A percentile compares a stretch with the other conserved stretches of the same genome.
Evolutionary conservation across 1,140 invertebrate genomes (phyloP).

Genomic region (Phenacoccus solenopsis): DNA sequence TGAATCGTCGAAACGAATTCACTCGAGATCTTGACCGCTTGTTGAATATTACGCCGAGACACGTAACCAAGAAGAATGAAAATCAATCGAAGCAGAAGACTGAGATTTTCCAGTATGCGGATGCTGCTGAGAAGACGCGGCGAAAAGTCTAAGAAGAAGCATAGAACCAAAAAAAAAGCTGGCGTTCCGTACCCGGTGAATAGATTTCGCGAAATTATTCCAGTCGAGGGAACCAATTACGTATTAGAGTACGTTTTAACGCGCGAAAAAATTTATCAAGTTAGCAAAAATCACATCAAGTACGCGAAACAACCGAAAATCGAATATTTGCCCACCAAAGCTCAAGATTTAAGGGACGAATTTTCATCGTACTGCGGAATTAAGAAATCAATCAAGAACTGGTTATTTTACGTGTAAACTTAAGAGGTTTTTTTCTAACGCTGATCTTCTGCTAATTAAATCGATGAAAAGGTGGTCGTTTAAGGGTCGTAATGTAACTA

Average conservation of each 20-base stretch:
- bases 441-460: too few species aligned
- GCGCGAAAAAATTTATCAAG: neutral
- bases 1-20: too few species aligned
- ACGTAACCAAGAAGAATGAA: too few species aligned
- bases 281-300: neutral
- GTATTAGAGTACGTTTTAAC: neutral
- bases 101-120: too few species aligned
- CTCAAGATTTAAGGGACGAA: neutral
- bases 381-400: neutral
- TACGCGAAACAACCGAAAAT: neutral
- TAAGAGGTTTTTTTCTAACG: too few species aligned
- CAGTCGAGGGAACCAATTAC: neutral
- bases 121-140: too few species aligned
- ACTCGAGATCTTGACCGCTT: too few species aligned
- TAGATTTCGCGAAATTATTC: neutral
- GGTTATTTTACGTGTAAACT: constrained; percentile 1
- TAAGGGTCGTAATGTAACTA: too few species aligned
- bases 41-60: too few species aligned
- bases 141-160: neutral
- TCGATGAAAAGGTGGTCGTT: too few species aligned
- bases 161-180: too few species aligned
- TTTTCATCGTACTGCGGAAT: neutral
- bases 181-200: neutral
- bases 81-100: too few species aligned
- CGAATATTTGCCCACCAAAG: neutral